These are phyloP conservation scores for Cyphomyrus discorhynchus DNA, from an alignment of 2,113 vertebrate species.

Conservation along the genomic window DNA sequence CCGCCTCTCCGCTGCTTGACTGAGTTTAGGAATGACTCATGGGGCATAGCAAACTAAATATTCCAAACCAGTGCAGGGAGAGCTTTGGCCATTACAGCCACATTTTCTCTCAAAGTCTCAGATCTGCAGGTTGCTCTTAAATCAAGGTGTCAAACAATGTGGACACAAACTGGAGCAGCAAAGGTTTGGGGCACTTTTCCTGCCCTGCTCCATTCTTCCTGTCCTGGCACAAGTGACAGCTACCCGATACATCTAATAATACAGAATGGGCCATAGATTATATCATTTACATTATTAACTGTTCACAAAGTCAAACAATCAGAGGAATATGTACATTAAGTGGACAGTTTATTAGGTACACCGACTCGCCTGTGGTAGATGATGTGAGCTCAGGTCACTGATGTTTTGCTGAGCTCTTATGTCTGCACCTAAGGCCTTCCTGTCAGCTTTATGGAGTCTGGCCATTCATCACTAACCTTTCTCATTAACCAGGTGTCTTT, in stretches of 20 bases:
- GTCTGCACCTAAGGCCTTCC: not conserved
- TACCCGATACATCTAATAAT: not conserved
- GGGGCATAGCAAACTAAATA: constrained; percentile 1
- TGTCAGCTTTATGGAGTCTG: not conserved
- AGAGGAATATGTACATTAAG: not conserved
- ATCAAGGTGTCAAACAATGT: not conserved
- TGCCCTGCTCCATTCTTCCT: not conserved
- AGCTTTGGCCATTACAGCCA: not conserved
- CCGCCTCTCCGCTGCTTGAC: constrained; percentile 24
- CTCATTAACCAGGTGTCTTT: not conserved
- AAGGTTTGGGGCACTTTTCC: not conserved
- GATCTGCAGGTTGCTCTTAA: not conserved
- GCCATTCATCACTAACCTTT: not conserved
- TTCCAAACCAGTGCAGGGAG: not conserved
- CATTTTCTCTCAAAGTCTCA: not conserved
- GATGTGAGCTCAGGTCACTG: not conserved
- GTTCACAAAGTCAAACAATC: not conserved
- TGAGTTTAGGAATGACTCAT: constrained; percentile 3
- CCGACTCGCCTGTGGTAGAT: not conserved
- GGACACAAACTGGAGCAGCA: not conserved
- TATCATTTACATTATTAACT: not conserved
- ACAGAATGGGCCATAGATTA: not conserved
- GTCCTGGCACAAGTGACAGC: not conserved
- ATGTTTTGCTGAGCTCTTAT: not conserved
- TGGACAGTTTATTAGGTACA: not conserved